These are phyloP conservation scores for Hydropsyche tenuis DNA, from an alignment of 1,140 invertebrate species.

Conservation along the genomic window DNA sequence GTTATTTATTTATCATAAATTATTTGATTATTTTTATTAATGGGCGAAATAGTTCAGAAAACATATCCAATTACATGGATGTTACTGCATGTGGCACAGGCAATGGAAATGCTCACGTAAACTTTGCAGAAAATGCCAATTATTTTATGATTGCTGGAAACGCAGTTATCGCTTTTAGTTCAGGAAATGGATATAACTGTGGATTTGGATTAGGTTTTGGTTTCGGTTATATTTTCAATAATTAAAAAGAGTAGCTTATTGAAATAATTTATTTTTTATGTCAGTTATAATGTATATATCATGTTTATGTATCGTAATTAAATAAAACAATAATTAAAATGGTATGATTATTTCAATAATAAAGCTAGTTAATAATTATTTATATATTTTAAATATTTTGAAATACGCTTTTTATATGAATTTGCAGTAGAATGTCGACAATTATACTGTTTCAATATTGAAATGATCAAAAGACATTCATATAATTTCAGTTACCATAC, in stretches of 20 bases:
- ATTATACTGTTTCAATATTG: neutral
- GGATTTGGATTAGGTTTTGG: neutral
- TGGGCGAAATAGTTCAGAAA: too few relatives aligned
- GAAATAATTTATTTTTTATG: conserved; percentile 30
- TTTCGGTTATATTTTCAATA: neutral
- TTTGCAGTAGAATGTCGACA: conserved; percentile 25
- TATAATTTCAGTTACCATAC: neutral
- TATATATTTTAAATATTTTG: conserved; percentile 13
- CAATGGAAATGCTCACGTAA: too few relatives aligned
- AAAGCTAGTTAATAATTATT: conserved; percentile 27
- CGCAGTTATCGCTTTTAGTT: too few relatives aligned
- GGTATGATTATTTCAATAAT: conserved; percentile 18
- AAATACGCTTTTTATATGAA: conserved; percentile 18
- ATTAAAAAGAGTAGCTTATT: conserved; percentile 3
- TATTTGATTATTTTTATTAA: too few relatives aligned
- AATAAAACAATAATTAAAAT: conserved; percentile 17
- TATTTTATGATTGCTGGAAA: too few relatives aligned
- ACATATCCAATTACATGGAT: too few relatives aligned
- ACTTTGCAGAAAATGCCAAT: too few relatives aligned
- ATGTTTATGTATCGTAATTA: neutral
- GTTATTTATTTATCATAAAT: too few relatives aligned
- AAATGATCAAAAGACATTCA: too few relatives aligned
- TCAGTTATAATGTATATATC: conserved; percentile 9
- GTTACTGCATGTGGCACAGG: too few relatives aligned
- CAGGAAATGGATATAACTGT: too few relatives aligned